Evolutionary conservation across 1,140 invertebrate genomes (phyloP).

Genomic region (Drosophila pectinifera): DNA sequence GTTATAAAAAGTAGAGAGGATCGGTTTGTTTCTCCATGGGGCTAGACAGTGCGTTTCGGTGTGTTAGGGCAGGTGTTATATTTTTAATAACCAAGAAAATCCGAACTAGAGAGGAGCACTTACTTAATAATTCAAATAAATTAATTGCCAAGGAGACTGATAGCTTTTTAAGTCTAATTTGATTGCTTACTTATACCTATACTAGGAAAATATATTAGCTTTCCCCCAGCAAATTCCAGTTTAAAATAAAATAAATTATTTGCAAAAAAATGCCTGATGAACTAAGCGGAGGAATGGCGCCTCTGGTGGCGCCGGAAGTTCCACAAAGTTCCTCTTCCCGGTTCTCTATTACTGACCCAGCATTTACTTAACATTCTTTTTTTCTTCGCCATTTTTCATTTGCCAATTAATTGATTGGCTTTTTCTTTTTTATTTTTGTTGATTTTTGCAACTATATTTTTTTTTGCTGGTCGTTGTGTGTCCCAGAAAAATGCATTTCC

Average conservation of each 20-base stretch:
- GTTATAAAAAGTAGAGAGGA: background rate
- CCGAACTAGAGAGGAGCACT: too few species aligned
- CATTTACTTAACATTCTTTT: constrained; percentile 43
- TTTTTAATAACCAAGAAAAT: background rate
- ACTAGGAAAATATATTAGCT: too few species aligned
- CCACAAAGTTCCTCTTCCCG: constrained; percentile 3
- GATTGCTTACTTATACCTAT: too few species aligned
- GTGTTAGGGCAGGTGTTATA: constrained; percentile 19
- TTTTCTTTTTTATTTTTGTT: constrained; percentile 25
- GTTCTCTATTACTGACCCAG: constrained; percentile 53
- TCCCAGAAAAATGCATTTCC: constrained; percentile 56
- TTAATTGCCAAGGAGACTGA: too few species aligned
- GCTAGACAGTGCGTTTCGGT: constrained; percentile 28
- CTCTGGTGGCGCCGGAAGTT: constrained; percentile 57
- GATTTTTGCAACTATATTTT: constrained; percentile 16
- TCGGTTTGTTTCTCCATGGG: background rate
- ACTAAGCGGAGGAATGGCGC: constrained; percentile 26
- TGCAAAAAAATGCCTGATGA: constrained; percentile 2
- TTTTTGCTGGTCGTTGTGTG: constrained; percentile 29
- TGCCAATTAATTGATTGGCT: constrained; percentile 28
- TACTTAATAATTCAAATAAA: too few species aligned
- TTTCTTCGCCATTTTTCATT: constrained; percentile 3
- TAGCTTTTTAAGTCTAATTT: too few species aligned
- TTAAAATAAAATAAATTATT: background rate
- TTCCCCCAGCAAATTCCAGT: background rate